Base-by-base conservation (phyloP, 2,113 vertebrate species). In the Malurus melanocephalus region DNA sequence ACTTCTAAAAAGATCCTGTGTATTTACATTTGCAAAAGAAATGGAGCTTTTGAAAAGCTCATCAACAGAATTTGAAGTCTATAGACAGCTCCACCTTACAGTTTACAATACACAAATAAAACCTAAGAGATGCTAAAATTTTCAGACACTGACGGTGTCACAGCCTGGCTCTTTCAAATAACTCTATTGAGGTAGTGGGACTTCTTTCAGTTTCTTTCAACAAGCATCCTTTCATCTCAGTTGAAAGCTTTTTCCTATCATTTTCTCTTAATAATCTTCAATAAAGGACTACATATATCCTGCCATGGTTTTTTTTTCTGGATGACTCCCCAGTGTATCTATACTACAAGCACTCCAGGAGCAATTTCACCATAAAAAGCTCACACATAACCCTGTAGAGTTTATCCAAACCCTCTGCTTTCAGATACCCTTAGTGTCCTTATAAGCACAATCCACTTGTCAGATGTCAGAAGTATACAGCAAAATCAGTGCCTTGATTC, bases 241-340 rank as follows among this genome's bases (percentile, higher is more conserved):
- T 78, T 92, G 55, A 92, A 93, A 86, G 57, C 48, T 30, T 88
- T 84, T 84, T 84, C 56, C 53, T 78, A 35, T 61, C 1, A 75
- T 91, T 86, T 91, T 91, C 61, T 75, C 20, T 60, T 88, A 86
- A 85, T 85, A 88, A 86, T 46, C 40, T 71, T 87, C 38, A 83
- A 12, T 75, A 83, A 53, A 85, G 13, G 3, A 32, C n/a, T n/a
- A 18, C 3, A 6, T 75, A 79, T 61, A 14, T 81, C 30, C 46
- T 88, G 28, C 14, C 32, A 33, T 66, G 42, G 14, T 18, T 92
- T 75, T 13, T 35, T 84, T 69, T 79, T 35, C 53, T 76, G 62
- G 26, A 46, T 64, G 42, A 53, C 28, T 91, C 56, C 35, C 6
- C 7, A 22, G 22, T 23, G 11, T 64, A 53, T 38, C 57, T 75